These are phyloP conservation scores for Steinernema carpocapsae DNA, from an alignment of 2,888 invertebrate genomes.

Conservation along the genomic window DNA sequence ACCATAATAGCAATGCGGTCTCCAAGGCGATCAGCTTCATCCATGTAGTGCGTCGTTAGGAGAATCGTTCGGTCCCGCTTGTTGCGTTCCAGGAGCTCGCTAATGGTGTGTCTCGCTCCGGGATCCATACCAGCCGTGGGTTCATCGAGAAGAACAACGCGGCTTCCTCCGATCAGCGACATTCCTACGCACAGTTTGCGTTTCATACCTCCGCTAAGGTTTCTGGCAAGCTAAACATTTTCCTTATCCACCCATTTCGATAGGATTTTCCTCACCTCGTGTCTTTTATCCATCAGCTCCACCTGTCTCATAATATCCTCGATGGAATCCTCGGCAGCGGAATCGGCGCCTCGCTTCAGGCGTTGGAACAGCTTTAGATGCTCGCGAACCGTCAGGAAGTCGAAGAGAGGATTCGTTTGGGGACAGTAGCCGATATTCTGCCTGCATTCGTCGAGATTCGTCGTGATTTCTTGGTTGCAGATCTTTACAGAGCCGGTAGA, in stretches of 20 bases:
- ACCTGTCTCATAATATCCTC: conserved; percentile 48
- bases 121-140: conserved; percentile 61
- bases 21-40: conserved; percentile 66
- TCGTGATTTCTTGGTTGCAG: conserved; percentile 51
- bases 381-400: conserved; percentile 61
- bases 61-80: conserved; percentile 57
- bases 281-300: conserved; percentile 48
- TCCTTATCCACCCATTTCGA: neutral
- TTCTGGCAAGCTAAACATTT: conserved; percentile 42
- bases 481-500: conserved; percentile 54
- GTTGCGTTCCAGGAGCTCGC: conserved; percentile 49
- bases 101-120: conserved; percentile 44
- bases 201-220: conserved; percentile 65
- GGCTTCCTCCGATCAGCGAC: conserved; percentile 58
- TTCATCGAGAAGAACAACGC: conserved; percentile 63
- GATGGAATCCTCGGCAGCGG: conserved; percentile 43
- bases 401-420: conserved; percentile 63
- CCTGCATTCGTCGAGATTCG: conserved; percentile 42
- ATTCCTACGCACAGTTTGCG: conserved; percentile 64
- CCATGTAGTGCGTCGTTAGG: conserved; percentile 67
- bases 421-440: conserved; percentile 60
- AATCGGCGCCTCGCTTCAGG: conserved; percentile 52
- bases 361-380: conserved; percentile 61
- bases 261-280: conserved; percentile 47
- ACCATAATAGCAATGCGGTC: conserved; percentile 64